Evolutionary conservation across 2,888 invertebrate genomes (phyloP), one percentile per base, ranked within the genome.

Genomic region (Acleris laterana): DNA sequence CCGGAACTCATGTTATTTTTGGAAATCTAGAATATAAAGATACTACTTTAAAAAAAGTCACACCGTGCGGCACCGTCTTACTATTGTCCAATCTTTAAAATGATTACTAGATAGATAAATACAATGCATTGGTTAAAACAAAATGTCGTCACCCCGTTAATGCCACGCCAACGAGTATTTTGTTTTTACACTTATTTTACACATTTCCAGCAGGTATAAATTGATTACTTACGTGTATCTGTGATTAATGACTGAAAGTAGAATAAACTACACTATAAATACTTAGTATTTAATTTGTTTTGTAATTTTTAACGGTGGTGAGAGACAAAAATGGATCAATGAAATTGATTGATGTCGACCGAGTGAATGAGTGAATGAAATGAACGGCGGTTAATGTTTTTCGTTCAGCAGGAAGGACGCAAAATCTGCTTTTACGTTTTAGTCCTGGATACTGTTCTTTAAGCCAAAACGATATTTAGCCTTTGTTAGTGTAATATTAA

Each of bases 101-200:
- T 56, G 62, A 67, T 68, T 72, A 74, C 80, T 84, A 83, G 80
- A 85, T 84, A 85, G 78, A 85, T 87, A 86, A 84, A 88, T 88
- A 90, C 86, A 87, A 87, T 80, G 87, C 62, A 63, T 53, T 62
- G 55, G 81, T 83, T 81, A 87, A 90, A 90, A 92, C 92, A 92
- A 92, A 84, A 92, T 92, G 92, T 92, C 92, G 90, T 79, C 90
- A 83, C 77, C 74, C 80, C 82, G 79, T 83, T 77, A 84, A 85
- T 89, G 91, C 92, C 91, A 92, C 90, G 91, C 83, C 83, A 85
- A 48, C 65, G 59, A 32, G 61, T 62, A 66, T 52, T 62, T 66
- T 28, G 38, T 53, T 44, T 58, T 67, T 59, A 49, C 32, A 20
- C 67, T 53, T 17, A 42, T 51, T 44, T 59, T 67, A 59, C 67